Conservation (phyloP, 2,888 invertebrate species). For the Isoperla grammatica region DNA sequence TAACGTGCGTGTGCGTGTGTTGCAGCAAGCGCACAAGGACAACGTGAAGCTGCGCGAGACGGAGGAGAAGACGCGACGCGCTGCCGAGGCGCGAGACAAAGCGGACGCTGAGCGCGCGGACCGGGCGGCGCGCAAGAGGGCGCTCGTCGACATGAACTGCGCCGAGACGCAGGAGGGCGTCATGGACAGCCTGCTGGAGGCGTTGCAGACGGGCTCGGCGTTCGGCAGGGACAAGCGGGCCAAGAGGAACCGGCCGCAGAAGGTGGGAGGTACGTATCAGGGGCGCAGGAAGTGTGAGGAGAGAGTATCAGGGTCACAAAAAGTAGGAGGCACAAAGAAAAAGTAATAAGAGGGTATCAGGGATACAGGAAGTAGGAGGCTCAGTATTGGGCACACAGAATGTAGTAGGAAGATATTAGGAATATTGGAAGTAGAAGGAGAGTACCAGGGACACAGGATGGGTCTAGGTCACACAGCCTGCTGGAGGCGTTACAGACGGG, state of each 20-base stretch:
- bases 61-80: conserved; percentile 76
- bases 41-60: conserved; percentile 75
- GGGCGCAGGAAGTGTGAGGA: no score
- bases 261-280: conserved; percentile 76
- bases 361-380: conserved; percentile 61
- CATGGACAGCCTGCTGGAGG: conserved; percentile 97
- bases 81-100: conserved; percentile 76
- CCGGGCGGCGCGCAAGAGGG: conserved; percentile 71
- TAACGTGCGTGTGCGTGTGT: no score
- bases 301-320: no score
- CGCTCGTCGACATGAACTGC: conserved; percentile 87
- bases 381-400: no score
- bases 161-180: conserved; percentile 89
- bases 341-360: no score
- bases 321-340: conserved; percentile 99
- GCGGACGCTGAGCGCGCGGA: conserved; percentile 80
- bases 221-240: conserved; percentile 77
- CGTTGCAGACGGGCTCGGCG: conserved; percentile 90
- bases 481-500: no score
- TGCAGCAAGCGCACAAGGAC: conserved; percentile 73
- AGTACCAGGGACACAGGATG: no score
- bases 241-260: conserved; percentile 67
- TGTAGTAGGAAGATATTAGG: no score
- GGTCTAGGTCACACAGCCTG: no score
- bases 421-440: neutral